Conservation (phyloP, 2,113 vertebrate genomes). For the Chrysemys picta region DNA sequence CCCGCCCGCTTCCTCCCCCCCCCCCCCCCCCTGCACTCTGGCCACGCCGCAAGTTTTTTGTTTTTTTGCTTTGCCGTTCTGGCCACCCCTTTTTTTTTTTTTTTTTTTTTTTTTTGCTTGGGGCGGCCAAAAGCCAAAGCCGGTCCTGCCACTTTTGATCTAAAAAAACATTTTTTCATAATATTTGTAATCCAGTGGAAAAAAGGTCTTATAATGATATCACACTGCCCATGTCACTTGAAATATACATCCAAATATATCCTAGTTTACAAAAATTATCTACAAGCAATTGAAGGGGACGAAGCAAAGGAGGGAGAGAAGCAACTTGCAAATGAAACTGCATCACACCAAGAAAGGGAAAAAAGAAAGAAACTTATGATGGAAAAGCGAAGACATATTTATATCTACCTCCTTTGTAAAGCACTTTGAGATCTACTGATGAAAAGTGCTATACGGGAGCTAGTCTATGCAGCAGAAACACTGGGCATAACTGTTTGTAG, state of each 20-base stretch:
- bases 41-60: too few species aligned
- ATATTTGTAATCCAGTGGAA: not conserved
- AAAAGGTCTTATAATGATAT: not conserved
- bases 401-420: too few species aligned
- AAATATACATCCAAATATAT: not conserved
- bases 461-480: too few species aligned
- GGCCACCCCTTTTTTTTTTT: too few species aligned
- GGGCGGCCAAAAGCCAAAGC: too few species aligned
- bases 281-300: not conserved
- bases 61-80: too few species aligned
- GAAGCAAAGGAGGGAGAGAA: constrained; percentile 21
- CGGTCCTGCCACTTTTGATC: not conserved
- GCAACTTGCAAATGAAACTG: not conserved
- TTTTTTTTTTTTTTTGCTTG: too few species aligned
- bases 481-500: not conserved
- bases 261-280: not conserved
- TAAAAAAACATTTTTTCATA: not conserved
- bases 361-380: not conserved
- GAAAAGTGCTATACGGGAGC: too few species aligned
- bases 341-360: not conserved
- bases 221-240: not conserved
- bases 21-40: too few species aligned
- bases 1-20: too few species aligned
- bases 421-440: too few species aligned
- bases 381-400: not conserved